These are phyloP conservation scores for Myiagra hebetior DNA, from an alignment of 2,113 vertebrate genomes.

Conservation along the genomic window DNA sequence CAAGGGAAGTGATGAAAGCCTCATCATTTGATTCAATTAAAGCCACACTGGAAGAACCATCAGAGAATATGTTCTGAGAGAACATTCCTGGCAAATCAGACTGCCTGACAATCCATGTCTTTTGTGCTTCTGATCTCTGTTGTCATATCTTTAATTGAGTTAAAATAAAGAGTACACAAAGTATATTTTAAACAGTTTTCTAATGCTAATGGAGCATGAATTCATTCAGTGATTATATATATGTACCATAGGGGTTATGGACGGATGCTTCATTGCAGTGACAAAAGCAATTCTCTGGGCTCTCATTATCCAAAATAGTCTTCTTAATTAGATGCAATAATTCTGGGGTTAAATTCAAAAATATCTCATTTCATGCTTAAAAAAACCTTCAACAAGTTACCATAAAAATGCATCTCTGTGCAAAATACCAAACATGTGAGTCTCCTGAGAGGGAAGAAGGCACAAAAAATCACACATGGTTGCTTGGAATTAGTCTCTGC, in stretches of 20 bases:
- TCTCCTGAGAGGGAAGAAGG: background rate
- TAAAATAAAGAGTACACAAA: slow-evolving; percentile 16
- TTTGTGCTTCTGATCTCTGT: background rate
- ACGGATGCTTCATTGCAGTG: background rate
- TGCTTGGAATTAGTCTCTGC: slow-evolving; percentile 8
- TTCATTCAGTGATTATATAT: background rate
- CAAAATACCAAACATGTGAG: background rate
- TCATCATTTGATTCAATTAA: slow-evolving; percentile 2
- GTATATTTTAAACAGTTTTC: slow-evolving; percentile 16
- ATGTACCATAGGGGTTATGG: background rate
- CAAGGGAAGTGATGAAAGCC: slow-evolving; percentile 19
- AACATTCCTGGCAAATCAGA: background rate
- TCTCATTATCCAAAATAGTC: slow-evolving; percentile 18
- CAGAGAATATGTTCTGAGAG: background rate
- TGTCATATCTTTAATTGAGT: slow-evolving; percentile 7
- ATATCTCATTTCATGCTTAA: slow-evolving; percentile 15
- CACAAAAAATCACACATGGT: slow-evolving; percentile 18
- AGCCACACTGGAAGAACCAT: background rate
- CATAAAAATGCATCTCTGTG: slow-evolving; percentile 15
- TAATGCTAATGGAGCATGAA: background rate
- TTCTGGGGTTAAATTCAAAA: slow-evolving; percentile 47
- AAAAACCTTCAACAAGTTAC: slow-evolving; percentile 45
- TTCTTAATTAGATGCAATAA: slow-evolving; percentile 50
- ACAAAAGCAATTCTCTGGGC: slow-evolving; percentile 27
- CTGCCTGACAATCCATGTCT: background rate